Evolutionary conservation across 2,113 vertebrate genomes (phyloP).

Genomic region (Oryzias melastigma): DNA sequence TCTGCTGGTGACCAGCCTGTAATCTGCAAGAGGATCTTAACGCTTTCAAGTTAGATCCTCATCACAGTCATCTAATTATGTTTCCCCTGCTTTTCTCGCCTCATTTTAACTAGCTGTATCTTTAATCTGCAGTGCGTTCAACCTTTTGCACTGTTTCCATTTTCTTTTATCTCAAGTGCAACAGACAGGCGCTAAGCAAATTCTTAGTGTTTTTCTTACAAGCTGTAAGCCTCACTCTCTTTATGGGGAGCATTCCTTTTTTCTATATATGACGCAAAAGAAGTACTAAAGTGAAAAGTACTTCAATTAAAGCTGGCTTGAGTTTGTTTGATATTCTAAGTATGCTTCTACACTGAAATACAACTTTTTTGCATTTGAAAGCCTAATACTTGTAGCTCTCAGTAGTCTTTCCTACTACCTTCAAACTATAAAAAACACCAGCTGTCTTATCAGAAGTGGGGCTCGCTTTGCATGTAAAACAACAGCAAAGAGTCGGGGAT

Average conservation of each 20-base stretch:
- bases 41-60: slow-evolving; percentile 49
- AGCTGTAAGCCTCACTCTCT: slow-evolving; percentile 32
- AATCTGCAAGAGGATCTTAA: slow-evolving; percentile 48
- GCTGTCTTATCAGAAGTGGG: slow-evolving; percentile 58
- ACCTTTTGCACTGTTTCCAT: slow-evolving; percentile 18
- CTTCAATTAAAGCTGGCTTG: slow-evolving; percentile 56
- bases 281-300: slow-evolving; percentile 35
- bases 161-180: slow-evolving; percentile 45
- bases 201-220: slow-evolving; percentile 35
- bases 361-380: slow-evolving; percentile 42
- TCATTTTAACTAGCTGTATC: slow-evolving; percentile 31
- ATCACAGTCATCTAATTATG: slow-evolving; percentile 48
- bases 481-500: slow-evolving; percentile 57
- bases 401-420: slow-evolving; percentile 42
- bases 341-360: slow-evolving; percentile 57
- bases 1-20: slow-evolving; percentile 60
- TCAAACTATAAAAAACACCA: slow-evolving; percentile 45
- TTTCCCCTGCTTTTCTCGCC: slow-evolving; percentile 25
- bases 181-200: slow-evolving; percentile 46
- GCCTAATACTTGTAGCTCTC: slow-evolving; percentile 36
- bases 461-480: slow-evolving; percentile 51
- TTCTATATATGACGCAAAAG: slow-evolving; percentile 37
- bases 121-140: slow-evolving; percentile 43
- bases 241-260: slow-evolving; percentile 11
- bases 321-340: slow-evolving; percentile 72